These are phyloP conservation scores for Oreohelix idahoensis DNA, from an alignment of 1,140 invertebrate species.

Conservation along the genomic window DNA sequence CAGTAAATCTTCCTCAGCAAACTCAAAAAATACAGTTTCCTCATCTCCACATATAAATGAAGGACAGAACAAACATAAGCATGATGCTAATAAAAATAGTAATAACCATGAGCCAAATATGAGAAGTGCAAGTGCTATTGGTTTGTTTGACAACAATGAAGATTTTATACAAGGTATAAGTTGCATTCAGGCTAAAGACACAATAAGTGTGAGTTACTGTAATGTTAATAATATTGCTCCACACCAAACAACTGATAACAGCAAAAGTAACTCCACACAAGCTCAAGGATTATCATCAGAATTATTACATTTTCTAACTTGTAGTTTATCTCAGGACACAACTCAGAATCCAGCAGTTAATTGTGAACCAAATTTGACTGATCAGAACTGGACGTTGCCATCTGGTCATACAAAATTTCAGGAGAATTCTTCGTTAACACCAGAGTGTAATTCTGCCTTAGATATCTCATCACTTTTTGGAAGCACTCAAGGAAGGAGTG, in stretches of 20 bases:
- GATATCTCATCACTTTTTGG: neutral
- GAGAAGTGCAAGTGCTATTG: neutral
- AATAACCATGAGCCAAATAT: neutral
- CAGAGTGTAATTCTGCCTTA: neutral
- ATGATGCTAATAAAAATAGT: neutral
- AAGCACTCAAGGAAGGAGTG: neutral
- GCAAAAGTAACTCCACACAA: neutral
- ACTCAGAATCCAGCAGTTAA: neutral
- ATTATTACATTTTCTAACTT: neutral
- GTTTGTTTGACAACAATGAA: neutral
- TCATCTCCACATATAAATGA: neutral
- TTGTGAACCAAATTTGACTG: neutral
- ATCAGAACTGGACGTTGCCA: neutral
- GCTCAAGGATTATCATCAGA: neutral
- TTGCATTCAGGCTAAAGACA: neutral
- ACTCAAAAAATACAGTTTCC: neutral
- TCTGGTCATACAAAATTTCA: neutral
- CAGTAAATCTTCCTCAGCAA: neutral
- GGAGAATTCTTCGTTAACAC: neutral
- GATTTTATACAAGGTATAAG: neutral
- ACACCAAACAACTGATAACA: neutral
- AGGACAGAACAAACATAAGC: neutral
- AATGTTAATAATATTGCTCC: neutral
- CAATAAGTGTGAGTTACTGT: neutral
- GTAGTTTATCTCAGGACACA: neutral